A percentile compares a stretch with the other conserved stretches of the same genome.
Evolutionary conservation across 2,113 vertebrate genomes (phyloP).

Genomic region (Taxidea taxus): DNA sequence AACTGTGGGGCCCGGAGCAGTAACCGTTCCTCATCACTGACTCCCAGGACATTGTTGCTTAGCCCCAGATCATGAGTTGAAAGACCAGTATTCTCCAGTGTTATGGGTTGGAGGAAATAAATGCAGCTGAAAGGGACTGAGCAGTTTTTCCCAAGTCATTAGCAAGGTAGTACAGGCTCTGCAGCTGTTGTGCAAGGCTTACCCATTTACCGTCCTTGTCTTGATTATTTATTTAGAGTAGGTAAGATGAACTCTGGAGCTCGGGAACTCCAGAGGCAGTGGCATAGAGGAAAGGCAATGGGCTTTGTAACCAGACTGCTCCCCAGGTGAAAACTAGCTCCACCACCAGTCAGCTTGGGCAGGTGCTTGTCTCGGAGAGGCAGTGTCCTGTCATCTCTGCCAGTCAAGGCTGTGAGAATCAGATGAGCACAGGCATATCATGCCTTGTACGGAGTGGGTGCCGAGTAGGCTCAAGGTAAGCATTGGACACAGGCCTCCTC

Average conservation of each 20-base stretch:
- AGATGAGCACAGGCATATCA: fast-evolving
- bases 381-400: not conserved
- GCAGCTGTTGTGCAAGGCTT: fast-evolving
- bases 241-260: not conserved
- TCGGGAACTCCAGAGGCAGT: not conserved
- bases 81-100: not conserved
- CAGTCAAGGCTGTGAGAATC: not conserved
- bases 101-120: not conserved
- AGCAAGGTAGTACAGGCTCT: not conserved
- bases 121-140: not conserved
- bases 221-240: not conserved
- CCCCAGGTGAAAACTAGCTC: fast-evolving
- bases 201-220: fast-evolving
- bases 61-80: too few relatives aligned
- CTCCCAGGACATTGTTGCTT: not conserved
- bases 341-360: not conserved
- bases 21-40: not conserved
- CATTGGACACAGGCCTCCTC: fast-evolving
- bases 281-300: fast-evolving
- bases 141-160: not conserved
- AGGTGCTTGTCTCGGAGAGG: not conserved
- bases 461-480: fast-evolving
- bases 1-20: not conserved
- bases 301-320: too few relatives aligned
- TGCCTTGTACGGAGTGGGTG: fast-evolving